These are phyloP conservation scores for Cordilura impudica DNA, from an alignment of 2,888 invertebrate genomes.

Conservation along the genomic window DNA sequence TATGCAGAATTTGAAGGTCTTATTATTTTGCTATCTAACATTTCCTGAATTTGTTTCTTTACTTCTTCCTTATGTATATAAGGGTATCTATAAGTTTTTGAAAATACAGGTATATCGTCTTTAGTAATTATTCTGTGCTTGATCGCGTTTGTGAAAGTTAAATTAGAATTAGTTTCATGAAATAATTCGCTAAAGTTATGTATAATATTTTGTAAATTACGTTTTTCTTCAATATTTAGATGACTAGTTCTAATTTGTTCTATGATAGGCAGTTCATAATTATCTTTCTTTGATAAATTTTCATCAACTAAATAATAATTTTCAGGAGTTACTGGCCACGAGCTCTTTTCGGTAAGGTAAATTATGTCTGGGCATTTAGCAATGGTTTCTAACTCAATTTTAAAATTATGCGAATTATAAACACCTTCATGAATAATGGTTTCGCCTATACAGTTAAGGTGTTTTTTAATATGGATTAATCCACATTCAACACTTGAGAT, in stretches of 20 bases:
- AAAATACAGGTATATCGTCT: constrained; percentile 29
- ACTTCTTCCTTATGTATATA: constrained; percentile 29
- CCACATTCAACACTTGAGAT: neutral
- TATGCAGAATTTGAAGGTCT: too few species aligned
- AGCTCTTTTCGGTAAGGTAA: too few species aligned
- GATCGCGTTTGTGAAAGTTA: constrained; percentile 39
- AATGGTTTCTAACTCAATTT: neutral
- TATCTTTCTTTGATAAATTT: neutral
- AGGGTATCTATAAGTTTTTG: constrained; percentile 49
- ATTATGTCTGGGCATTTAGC: too few species aligned
- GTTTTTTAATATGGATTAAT: neutral
- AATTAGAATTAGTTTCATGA: constrained; percentile 30
- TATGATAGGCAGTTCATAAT: neutral
- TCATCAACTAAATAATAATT: too few species aligned
- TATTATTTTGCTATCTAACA: constrained; percentile 6
- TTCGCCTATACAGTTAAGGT: neutral
- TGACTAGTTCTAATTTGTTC: neutral
- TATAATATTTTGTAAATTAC: neutral
- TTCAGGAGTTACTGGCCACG: too few species aligned
- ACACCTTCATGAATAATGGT: neutral
- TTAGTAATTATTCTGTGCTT: constrained; percentile 45
- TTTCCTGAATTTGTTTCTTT: constrained; percentile 13
- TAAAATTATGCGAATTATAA: constrained; percentile 20
- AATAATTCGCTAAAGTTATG: neutral
- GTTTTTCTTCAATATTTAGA: constrained; percentile 10